phyloP scores from a whole-genome alignment of 2,113 vertebrate species.

The Atrichornis clamosus region DNA sequence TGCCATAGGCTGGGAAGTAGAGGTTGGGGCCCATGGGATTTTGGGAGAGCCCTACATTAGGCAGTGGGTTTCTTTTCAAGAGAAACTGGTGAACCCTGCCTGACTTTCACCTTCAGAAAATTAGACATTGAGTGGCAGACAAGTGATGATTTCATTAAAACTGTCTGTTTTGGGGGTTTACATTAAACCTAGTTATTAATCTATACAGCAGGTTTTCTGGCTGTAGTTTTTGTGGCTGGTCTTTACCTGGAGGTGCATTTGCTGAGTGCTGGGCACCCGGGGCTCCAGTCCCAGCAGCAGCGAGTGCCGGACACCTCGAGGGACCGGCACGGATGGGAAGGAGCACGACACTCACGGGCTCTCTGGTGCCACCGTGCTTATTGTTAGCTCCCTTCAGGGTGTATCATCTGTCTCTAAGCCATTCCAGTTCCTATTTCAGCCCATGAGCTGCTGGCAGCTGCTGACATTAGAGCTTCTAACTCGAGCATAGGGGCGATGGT shows the following conservation, averaged over 20 bases:
- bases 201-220: neutral
- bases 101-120: neutral
- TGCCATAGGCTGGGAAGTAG: neutral
- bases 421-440: neutral
- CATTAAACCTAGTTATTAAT: neutral
- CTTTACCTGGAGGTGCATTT: neutral
- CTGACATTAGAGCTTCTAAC: neutral
- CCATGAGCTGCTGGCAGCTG: neutral
- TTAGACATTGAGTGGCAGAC: fast-evolving
- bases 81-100: neutral
- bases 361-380: neutral
- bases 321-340: neutral
- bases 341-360: neutral
- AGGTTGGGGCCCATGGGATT: neutral
- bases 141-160: neutral
- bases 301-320: fast-evolving
- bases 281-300: fast-evolving
- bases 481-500: fast-evolving
- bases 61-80: neutral
- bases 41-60: neutral
- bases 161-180: neutral
- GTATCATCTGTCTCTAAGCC: neutral
- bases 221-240: neutral
- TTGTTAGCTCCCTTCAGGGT: neutral
- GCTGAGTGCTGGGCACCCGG: neutral